Percentiles rank a stretch among this genome's conserved stretches.
Conservation (phyloP, 2,888 invertebrate genomes). For the Cheilosia variabilis region DNA sequence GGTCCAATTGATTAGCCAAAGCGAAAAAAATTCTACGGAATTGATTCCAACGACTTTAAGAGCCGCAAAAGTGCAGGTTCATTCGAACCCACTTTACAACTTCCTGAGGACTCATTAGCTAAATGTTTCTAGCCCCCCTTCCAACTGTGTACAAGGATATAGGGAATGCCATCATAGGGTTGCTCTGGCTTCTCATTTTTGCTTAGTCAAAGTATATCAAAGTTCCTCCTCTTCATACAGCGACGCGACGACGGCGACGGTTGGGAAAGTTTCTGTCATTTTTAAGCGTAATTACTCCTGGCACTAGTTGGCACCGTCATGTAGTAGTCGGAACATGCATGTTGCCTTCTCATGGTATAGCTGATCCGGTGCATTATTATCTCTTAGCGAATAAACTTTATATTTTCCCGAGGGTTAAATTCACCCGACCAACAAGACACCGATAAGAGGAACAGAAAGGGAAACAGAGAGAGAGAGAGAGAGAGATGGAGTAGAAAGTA, state of each 20-base stretch:
- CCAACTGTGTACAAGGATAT: neutral
- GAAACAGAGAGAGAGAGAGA: constrained; percentile 7
- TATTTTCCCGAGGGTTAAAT: constrained; percentile 65
- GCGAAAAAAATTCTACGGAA: neutral
- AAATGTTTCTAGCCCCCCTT: constrained; percentile 11
- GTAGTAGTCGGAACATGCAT: constrained; percentile 63
- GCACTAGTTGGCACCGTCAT: constrained; percentile 76
- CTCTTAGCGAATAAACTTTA: constrained; percentile 71
- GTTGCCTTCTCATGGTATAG: constrained; percentile 41
- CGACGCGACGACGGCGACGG: constrained; percentile 46
- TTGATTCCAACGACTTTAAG: constrained; percentile 54
- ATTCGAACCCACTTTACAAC: constrained; percentile 53
- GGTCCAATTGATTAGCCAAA: constrained; percentile 58
- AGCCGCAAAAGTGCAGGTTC: constrained; percentile 62
- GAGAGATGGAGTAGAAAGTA: neutral
- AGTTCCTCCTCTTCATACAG: constrained; percentile 60
- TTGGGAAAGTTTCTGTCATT: constrained; percentile 74
- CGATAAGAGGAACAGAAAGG: neutral
- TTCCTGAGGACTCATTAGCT: constrained; percentile 69
- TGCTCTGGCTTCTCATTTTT: constrained; percentile 42
- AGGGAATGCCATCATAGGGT: constrained; percentile 21
- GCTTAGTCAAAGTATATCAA: constrained; percentile 67
- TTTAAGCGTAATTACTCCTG: constrained; percentile 75
- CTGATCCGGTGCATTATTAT: constrained; percentile 74
- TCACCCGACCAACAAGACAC: constrained; percentile 10